Evolutionary conservation across 2,113 vertebrate genomes (phyloP).

Genomic region (Cygnus atratus): DNA sequence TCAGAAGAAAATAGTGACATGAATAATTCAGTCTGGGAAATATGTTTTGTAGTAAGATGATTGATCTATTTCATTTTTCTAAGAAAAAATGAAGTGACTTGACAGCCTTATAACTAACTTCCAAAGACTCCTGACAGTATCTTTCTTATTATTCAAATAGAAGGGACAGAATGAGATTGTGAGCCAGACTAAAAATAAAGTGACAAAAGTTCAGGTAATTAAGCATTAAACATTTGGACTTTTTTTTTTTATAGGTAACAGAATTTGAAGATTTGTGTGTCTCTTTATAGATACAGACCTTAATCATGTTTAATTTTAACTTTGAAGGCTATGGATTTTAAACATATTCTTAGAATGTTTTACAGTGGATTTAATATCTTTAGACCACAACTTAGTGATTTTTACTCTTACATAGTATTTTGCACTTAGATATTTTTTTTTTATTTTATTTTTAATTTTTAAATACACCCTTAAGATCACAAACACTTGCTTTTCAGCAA

Average conservation of each 20-base stretch:
- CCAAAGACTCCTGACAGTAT: background rate
- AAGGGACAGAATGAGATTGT: background rate
- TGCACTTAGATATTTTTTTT: background rate
- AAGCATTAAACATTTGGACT: background rate
- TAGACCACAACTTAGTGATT: background rate
- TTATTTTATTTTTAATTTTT: background rate
- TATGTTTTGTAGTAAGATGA: background rate
- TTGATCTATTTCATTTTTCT: background rate
- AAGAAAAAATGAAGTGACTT: constrained; percentile 11
- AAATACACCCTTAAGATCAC: background rate
- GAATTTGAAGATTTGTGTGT: background rate
- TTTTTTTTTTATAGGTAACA: background rate
- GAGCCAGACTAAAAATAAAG: background rate
- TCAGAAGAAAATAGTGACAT: background rate
- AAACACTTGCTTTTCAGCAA: background rate
- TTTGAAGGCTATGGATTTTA: background rate
- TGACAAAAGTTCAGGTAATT: background rate
- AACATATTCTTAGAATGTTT: background rate
- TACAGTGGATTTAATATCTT: background rate
- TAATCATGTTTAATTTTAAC: background rate
- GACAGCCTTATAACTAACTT: constrained; percentile 25
- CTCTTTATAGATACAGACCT: background rate
- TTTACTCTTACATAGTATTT: background rate
- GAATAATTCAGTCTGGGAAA: constrained; percentile 11
- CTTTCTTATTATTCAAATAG: background rate